Base-by-base conservation (phyloP, 2,113 vertebrate species). In the Cebidichthys violaceus region DNA sequence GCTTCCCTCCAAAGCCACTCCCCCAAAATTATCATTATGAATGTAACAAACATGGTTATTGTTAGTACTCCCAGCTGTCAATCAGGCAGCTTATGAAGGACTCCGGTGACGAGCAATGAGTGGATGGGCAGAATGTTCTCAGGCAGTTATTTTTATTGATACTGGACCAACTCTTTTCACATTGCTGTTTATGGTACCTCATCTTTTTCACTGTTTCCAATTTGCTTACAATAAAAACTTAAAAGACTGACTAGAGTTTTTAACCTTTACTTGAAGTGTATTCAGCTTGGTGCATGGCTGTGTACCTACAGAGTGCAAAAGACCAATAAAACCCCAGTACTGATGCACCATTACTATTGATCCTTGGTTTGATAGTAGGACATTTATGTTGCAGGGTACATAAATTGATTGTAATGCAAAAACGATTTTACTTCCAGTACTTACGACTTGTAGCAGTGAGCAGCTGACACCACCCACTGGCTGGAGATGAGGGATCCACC, bases 391-490 rank as follows among this genome's bases (percentile, higher is more conserved):
- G 6, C 27, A 17, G 27, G 15, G 29, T 33, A 17, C 57, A 60
- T 18, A 18, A 60, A 17, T n/a, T 18, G 31, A n/a, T 33, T 31
- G 5, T 13, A 11, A 47, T 17, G 41, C n/a, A 10, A 29, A 27
- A 66, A 22, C 9, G 37, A 1, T 18, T 1, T 50, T 8, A 10
- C 17, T 31, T 75, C 3, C 18, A 74, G 55, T 47, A 92, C 96
- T 96, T 89, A 96, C 96, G 57, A 91, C 80, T 93, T 88, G 92
- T 94, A 95, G 92, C 95, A 96, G 92, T 96, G 96, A 89, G 94
- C 95, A 52, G 96, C 96, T 1, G 96, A 96, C 77, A 96, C 0
- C 1, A 96, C 96, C 96, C 96, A 96, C 75, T 94, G 90, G 84
- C 90, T 94, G 69, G 91, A 93, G 89, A 95, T 93, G 64, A 95